Percentiles rank a stretch among this genome's conserved stretches.
Evolutionary conservation across 2,888 invertebrate genomes (phyloP).

Genomic region (Ophion slaviceki): DNA sequence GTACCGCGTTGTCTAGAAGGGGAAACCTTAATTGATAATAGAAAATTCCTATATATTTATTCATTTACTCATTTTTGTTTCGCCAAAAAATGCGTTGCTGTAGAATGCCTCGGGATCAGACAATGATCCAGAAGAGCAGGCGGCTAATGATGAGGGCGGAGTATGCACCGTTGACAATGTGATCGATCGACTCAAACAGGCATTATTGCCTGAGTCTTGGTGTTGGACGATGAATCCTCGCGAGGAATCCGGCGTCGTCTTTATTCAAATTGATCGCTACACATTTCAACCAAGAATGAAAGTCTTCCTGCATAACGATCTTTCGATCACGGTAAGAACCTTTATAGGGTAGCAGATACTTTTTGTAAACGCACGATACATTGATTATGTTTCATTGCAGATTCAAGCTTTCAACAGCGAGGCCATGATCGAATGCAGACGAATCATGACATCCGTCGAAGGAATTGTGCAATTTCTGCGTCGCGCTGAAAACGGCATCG

Average conservation of each 20-base stretch:
- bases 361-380: conserved; percentile 7
- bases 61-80: conserved; percentile 18
- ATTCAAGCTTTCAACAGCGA: conserved; percentile 28
- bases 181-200: not conserved
- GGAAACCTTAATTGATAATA: no score
- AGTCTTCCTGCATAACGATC: conserved; percentile 39
- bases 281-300: conserved; percentile 17
- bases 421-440: not conserved
- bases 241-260: conserved; percentile 18
- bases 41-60: not conserved
- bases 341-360: conserved; percentile 4
- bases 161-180: conserved; percentile 29
- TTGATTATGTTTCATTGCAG: conserved; percentile 27
- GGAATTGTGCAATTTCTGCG: conserved; percentile 19
- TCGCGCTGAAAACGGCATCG: conserved; percentile 8
- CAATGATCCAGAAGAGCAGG: conserved; percentile 15
- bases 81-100: conserved; percentile 14
- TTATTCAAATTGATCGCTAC: conserved; percentile 19
- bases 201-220: conserved; percentile 27
- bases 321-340: conserved; percentile 36
- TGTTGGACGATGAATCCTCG: conserved; percentile 28
- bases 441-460: conserved; percentile 33
- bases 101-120: conserved; percentile 8
- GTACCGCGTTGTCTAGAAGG: no score
- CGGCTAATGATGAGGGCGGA: conserved; percentile 16